These are phyloP conservation scores for Tetramorium bicarinatum DNA, from an alignment of 2,888 invertebrate genomes.

Conservation along the genomic window DNA sequence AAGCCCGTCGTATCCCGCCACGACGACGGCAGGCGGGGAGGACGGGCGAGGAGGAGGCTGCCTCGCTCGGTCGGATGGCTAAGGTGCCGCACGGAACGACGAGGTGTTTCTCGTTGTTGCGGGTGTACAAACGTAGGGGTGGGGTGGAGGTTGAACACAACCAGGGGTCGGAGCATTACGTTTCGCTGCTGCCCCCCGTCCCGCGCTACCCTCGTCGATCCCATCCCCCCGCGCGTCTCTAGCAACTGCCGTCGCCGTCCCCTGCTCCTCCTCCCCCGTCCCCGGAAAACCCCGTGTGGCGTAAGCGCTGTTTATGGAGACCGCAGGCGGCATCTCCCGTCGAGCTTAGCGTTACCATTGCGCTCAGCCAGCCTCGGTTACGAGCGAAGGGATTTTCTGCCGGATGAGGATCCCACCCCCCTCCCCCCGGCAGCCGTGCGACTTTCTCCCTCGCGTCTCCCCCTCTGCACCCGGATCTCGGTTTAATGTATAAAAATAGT, in stretches of 20 bases:
- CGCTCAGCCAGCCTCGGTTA: conserved; percentile 79
- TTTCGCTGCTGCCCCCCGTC: conserved; percentile 28
- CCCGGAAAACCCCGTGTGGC: conserved; percentile 49
- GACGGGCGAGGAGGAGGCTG: neutral
- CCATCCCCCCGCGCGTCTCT: neutral
- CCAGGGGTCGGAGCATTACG: conserved; percentile 74
- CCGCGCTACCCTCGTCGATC: neutral
- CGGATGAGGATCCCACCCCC: conserved; percentile 79
- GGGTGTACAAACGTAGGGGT: conserved; percentile 42
- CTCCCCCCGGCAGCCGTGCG: conserved; percentile 62
- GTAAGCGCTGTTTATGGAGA: conserved; percentile 85
- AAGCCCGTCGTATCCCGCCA: conserved; percentile 71
- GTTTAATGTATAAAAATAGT: conserved; percentile 79
- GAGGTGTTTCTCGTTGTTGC: conserved; percentile 72
- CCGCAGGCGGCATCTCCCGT: conserved; percentile 84
- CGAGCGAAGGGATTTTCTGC: conserved; percentile 83
- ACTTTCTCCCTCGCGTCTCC: conserved; percentile 61
- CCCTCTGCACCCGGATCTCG: conserved; percentile 60
- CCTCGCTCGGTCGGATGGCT: conserved; percentile 44
- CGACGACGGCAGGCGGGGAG: conserved; percentile 59
- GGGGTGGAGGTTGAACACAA: conserved; percentile 68
- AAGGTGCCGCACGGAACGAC: conserved; percentile 73
- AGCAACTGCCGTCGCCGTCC: neutral
- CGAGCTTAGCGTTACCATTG: conserved; percentile 83
- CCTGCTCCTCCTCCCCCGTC: neutral